A percentile compares a stretch with the other conserved stretches of the same genome.
phyloP scores from a whole-genome alignment of 2,797 vertebrate genomes.

The Galago senegalensis region DNA sequence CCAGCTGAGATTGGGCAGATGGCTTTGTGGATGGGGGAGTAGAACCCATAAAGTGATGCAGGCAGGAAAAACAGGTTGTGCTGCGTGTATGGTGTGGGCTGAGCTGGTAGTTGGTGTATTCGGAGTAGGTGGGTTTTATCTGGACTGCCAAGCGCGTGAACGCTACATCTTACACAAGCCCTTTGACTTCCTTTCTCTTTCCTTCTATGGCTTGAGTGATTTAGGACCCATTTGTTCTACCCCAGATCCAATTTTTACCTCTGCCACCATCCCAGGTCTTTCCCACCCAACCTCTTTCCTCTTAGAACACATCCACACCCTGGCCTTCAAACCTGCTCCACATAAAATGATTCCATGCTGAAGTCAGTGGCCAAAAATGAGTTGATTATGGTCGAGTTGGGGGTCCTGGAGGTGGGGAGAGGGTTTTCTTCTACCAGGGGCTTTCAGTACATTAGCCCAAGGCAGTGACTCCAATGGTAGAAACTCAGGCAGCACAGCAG shows the following conservation, averaged over 20 bases:
- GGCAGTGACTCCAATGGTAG: not conserved
- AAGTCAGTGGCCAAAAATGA: not conserved
- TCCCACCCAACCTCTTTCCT: not conserved
- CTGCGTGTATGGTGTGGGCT: slow-evolving; percentile 59
- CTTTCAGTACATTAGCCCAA: not conserved
- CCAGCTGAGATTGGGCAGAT: slow-evolving; percentile 68
- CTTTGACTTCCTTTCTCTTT: slow-evolving; percentile 21
- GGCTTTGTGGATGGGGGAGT: slow-evolving; percentile 26
- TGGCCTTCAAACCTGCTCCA: slow-evolving; percentile 17
- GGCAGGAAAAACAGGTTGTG: slow-evolving; percentile 73
- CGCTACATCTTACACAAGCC: not conserved
- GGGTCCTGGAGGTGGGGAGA: not conserved
- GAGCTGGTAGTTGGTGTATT: slow-evolving; percentile 28
- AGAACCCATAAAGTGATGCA: slow-evolving; percentile 37
- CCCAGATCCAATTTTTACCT: not conserved
- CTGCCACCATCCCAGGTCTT: not conserved
- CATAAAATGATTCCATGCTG: slow-evolving; percentile 7
- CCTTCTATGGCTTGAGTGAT: not conserved
- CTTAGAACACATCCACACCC: not conserved
- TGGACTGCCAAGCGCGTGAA: not conserved
- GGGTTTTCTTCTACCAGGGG: not conserved
- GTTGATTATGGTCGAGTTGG: not conserved
- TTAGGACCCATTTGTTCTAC: not conserved
- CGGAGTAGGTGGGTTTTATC: slow-evolving; percentile 49
- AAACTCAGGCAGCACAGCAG: not conserved